Evolutionary conservation across 2,113 vertebrate genomes (phyloP).

Genomic region (Ascaphus truei): DNA sequence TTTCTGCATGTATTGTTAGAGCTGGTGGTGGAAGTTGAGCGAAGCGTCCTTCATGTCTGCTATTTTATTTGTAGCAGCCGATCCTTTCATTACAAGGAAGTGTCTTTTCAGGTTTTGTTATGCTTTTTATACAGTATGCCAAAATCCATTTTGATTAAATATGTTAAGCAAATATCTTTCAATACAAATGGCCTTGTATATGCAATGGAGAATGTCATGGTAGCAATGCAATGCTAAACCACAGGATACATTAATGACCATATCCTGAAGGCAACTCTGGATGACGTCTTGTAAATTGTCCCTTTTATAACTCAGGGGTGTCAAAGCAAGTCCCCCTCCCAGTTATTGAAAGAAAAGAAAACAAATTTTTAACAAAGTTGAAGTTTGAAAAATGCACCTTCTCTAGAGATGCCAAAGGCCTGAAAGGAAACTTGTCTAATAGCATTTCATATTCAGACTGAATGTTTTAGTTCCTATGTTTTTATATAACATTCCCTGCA

Average conservation of each 20-base stretch:
- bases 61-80: background rate
- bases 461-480: no score
- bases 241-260: background rate
- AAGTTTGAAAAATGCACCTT: background rate
- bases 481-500: no score
- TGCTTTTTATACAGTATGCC: conserved; percentile 12
- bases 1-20: background rate
- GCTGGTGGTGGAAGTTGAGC: background rate
- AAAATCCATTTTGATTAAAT: background rate
- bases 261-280: no score
- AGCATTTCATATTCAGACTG: conserved; percentile 16
- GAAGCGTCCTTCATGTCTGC: background rate
- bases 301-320: background rate
- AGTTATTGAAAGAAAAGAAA: background rate
- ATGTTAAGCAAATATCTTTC: background rate
- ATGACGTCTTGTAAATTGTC: background rate
- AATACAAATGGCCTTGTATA: conserved; percentile 1
- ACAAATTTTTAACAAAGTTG: background rate
- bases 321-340: no score
- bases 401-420: conserved; percentile 17
- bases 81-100: background rate
- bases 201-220: background rate
- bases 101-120: background rate
- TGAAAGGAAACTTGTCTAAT: conserved; percentile 2
- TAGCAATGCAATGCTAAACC: background rate